Conservation (phyloP, 2,797 vertebrate species). For the Hippocampus kuda region DNA sequence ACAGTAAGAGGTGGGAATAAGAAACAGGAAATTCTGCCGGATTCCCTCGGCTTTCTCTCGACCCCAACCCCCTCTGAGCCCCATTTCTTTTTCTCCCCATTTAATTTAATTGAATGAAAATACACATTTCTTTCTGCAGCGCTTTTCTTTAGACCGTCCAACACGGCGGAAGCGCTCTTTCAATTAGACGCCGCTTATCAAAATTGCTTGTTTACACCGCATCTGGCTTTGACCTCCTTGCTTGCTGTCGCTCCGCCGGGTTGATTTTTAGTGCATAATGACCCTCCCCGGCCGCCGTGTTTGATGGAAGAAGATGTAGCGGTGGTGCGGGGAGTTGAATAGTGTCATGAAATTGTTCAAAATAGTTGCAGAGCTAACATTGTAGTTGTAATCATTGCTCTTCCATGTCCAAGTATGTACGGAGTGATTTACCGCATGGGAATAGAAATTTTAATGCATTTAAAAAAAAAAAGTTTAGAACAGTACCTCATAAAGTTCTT, state of each 20-base stretch:
- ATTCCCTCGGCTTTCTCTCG: background rate
- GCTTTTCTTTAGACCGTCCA: constrained; percentile 20
- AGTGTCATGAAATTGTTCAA: background rate
- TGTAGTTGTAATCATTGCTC: background rate
- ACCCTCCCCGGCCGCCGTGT: constrained; percentile 37
- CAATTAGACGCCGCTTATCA: constrained; percentile 37
- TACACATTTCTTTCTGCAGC: constrained; percentile 37
- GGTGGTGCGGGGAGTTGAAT: background rate
- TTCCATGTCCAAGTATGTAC: too few species aligned
- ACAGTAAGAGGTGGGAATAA: constrained; percentile 58
- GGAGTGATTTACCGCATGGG: too few species aligned
- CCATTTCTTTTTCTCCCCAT: constrained; percentile 39
- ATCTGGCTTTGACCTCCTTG: constrained; percentile 22
- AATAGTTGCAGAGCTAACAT: background rate
- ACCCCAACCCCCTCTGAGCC: constrained; percentile 30
- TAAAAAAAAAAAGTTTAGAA: too few species aligned
- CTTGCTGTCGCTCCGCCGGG: constrained; percentile 26
- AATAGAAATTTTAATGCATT: too few species aligned
- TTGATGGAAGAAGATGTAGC: constrained; percentile 7
- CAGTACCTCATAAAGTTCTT: too few species aligned
- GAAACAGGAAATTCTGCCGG: constrained; percentile 29
- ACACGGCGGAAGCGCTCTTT: constrained; percentile 42
- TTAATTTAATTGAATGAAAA: constrained; percentile 55
- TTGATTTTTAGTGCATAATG: constrained; percentile 47
- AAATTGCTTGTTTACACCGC: constrained; percentile 13